These are phyloP conservation scores for Streptopelia turtur DNA, from an alignment of 2,797 vertebrate species.

Conservation along the genomic window DNA sequence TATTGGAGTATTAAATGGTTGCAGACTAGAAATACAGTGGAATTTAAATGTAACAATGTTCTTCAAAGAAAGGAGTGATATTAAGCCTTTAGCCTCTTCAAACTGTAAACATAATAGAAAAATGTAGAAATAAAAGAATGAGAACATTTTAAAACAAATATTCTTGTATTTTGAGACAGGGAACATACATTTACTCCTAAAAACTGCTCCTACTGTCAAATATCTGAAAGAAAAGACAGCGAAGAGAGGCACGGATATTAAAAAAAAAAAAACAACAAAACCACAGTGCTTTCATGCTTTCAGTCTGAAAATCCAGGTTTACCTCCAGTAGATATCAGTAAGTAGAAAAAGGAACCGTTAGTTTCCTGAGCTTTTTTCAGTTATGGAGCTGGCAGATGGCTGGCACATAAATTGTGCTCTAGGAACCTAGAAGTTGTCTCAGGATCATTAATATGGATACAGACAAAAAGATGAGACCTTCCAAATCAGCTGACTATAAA, in stretches of 20 bases:
- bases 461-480: background rate
- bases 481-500: background rate
- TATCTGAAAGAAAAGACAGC: background rate
- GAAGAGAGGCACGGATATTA: background rate
- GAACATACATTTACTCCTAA: background rate
- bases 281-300: background rate
- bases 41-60: background rate
- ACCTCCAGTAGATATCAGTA: background rate
- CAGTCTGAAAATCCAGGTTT: background rate
- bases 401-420: background rate
- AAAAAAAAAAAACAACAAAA: background rate
- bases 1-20: background rate
- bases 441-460: accelerated
- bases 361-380: background rate
- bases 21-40: background rate
- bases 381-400: accelerated
- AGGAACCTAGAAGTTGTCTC: background rate
- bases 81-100: background rate
- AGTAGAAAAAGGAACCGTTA: background rate
- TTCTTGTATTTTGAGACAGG: background rate
- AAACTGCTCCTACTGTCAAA: background rate
- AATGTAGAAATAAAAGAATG: background rate
- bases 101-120: background rate
- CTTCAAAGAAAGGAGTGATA: background rate
- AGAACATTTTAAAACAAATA: background rate